These are phyloP conservation scores for Polydrusus pterygomalis DNA, from an alignment of 2,888 invertebrate genomes.

Conservation along the genomic window DNA sequence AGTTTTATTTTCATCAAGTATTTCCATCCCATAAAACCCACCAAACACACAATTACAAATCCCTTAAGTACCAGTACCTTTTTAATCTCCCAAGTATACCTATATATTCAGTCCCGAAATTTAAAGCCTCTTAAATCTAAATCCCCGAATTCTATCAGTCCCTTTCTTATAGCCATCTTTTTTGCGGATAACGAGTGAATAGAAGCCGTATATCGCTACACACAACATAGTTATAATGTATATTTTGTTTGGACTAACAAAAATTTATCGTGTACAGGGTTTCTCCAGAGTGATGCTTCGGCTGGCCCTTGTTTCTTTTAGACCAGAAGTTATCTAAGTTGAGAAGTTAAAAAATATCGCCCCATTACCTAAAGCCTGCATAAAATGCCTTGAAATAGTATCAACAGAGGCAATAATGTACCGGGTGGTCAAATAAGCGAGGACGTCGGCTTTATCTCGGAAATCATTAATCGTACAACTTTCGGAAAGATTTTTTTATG, in stretches of 20 bases:
- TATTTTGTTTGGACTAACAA: conserved; percentile 8
- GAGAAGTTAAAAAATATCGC: no score
- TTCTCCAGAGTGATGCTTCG: no score
- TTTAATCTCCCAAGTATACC: conserved; percentile 46
- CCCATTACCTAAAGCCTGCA: no score
- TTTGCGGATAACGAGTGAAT: conserved; percentile 19
- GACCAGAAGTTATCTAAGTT: no score
- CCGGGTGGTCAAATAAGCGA: no score
- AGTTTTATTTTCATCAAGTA: conserved; percentile 29
- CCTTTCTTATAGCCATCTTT: conserved; percentile 39
- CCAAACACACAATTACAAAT: conserved; percentile 32
- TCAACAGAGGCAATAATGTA: no score
- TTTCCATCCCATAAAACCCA: conserved; percentile 41
- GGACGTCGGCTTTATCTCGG: no score
- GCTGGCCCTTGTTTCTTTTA: no score
- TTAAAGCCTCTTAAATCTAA: conserved; percentile 45
- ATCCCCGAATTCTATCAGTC: conserved; percentile 43
- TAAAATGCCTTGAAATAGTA: no score
- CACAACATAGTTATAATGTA: neutral
- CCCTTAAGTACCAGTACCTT: conserved; percentile 27
- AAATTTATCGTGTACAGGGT: no score
- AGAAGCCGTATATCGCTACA: neutral
- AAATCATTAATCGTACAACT: no score
- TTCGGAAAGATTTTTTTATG: no score
- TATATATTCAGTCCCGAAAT: conserved; percentile 41